These are phyloP conservation scores for Dicaeum eximium DNA, from an alignment of 2,113 vertebrate species.

Conservation along the genomic window DNA sequence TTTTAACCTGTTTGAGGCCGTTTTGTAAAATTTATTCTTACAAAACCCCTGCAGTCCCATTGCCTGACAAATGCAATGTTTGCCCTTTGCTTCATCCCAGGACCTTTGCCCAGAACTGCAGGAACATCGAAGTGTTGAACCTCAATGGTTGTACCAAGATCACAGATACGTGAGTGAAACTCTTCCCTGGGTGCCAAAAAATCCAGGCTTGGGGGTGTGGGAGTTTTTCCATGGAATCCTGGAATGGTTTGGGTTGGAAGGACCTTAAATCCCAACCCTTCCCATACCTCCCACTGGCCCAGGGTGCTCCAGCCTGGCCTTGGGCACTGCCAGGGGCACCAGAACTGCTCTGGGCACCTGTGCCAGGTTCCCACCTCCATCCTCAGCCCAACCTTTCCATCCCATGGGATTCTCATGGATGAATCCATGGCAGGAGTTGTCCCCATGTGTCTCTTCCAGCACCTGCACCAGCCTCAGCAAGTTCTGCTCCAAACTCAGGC, in stretches of 20 bases:
- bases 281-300: fast-evolving
- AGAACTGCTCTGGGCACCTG: not conserved
- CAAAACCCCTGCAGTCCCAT: not conserved
- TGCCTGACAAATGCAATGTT: not conserved
- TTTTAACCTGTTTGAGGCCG: fast-evolving
- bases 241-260: not conserved
- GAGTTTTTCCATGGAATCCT: not conserved
- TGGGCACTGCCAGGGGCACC: not conserved
- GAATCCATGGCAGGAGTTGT: fast-evolving
- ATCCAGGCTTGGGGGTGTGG: fast-evolving
- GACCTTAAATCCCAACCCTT: not conserved
- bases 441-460: slow-evolving; percentile 62
- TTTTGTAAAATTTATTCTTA: fast-evolving
- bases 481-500: slow-evolving; percentile 97
- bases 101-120: slow-evolving; percentile 97
- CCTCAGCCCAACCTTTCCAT: not conserved
- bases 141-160: slow-evolving; percentile 98
- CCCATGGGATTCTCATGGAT: fast-evolving
- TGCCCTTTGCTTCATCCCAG: slow-evolving; percentile 66
- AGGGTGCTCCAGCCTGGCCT: fast-evolving
- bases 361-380: not conserved
- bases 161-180: slow-evolving; percentile 85
- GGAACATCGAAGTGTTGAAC: slow-evolving; percentile 95
- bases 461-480: slow-evolving; percentile 98
- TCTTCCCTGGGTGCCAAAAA: not conserved